Conservation (phyloP, 2,888 invertebrate species). For the Pseudococcus jackbeardsleyi region DNA sequence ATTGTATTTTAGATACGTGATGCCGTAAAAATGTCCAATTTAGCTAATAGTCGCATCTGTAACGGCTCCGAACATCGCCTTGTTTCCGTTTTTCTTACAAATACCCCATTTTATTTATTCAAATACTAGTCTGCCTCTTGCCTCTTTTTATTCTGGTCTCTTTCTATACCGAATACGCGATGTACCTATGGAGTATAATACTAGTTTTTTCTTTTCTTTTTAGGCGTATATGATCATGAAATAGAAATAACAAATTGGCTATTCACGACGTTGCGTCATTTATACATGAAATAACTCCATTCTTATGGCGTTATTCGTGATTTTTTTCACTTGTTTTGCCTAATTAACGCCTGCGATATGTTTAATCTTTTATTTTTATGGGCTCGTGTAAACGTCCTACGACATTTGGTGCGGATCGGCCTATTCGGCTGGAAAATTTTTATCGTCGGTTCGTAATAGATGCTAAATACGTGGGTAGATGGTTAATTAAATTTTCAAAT, state of each 20-base stretch:
- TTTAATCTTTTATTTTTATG: background rate
- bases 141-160: background rate
- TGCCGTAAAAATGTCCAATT: conserved; percentile 64
- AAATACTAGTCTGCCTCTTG: conserved; percentile 48
- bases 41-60: conserved; percentile 64
- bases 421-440: background rate
- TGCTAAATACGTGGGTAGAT: background rate
- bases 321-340: background rate
- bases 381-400: background rate
- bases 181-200: background rate
- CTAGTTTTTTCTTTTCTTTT: background rate
- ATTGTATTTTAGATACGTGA: conserved; percentile 64
- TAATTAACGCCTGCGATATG: background rate
- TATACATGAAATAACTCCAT: conserved; percentile 4
- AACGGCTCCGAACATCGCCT: conserved; percentile 54
- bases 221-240: conserved; percentile 32
- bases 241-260: conserved; percentile 43
- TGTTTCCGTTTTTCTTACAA: conserved; percentile 56
- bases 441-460: background rate
- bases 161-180: background rate
- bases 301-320: background rate
- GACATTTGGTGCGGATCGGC: background rate
- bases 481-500: background rate
- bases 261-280: too few species aligned
- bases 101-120: conserved; percentile 57